These are phyloP conservation scores for Allacma fusca DNA, from an alignment of 2,888 invertebrate species.

Conservation along the genomic window DNA sequence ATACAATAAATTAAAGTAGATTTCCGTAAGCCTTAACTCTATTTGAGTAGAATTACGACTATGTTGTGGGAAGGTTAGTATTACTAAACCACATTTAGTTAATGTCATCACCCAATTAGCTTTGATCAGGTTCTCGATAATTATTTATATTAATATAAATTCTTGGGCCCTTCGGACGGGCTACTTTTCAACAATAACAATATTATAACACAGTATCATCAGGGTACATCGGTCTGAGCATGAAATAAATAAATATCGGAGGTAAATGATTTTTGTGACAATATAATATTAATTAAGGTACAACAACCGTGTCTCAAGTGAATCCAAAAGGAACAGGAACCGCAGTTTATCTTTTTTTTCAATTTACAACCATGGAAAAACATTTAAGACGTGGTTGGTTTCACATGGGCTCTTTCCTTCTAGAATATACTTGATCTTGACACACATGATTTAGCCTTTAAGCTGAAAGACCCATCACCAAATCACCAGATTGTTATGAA, in stretches of 20 bases:
- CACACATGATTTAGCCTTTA: not conserved
- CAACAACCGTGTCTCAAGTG: not conserved
- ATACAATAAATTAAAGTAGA: not conserved
- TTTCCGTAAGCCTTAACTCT: not conserved
- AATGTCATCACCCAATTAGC: constrained; percentile 4
- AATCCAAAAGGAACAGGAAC: not conserved
- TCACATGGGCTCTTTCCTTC: not conserved
- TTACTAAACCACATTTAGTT: not conserved
- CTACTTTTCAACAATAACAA: not conserved
- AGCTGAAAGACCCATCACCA: not conserved
- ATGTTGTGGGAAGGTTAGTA: not conserved
- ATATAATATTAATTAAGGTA: not conserved
- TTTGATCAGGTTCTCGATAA: not conserved
- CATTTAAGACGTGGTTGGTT: not conserved
- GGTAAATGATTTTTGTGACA: not conserved
- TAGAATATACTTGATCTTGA: not conserved
- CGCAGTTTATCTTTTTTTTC: too few species aligned
- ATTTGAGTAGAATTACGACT: constrained; percentile 14
- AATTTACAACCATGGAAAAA: too few species aligned
- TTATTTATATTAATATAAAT: not conserved
- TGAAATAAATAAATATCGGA: constrained; percentile 1
- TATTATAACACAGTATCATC: not conserved
- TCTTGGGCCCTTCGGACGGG: not conserved
- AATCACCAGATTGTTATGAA: not conserved
- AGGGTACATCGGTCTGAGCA: not conserved